Percentiles rank a stretch among this genome's conserved stretches.
Conservation (phyloP, 2,888 invertebrate species). For the Leucophenga maculata region DNA sequence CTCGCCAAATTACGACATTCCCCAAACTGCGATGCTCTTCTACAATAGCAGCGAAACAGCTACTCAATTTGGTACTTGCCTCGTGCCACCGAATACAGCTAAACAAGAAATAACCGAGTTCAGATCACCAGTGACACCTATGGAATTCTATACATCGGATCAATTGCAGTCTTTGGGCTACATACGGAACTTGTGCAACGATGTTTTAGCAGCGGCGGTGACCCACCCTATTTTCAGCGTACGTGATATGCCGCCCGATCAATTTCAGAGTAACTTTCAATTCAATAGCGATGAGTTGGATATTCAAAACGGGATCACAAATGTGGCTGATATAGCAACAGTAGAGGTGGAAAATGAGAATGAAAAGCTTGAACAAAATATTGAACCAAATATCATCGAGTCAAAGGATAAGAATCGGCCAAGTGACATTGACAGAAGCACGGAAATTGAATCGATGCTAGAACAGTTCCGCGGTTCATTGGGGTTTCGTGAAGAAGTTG, state of each 20-base stretch:
- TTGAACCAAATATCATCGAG: neutral
- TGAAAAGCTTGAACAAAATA: neutral
- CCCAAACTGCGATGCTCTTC: neutral
- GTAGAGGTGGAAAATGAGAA: neutral
- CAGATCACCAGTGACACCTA: no score
- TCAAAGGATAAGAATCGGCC: no score
- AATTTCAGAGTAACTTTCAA: neutral
- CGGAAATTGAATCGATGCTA: neutral
- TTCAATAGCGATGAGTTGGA: neutral
- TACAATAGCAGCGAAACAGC: conserved; percentile 2
- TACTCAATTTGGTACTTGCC: neutral
- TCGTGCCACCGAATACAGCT: neutral
- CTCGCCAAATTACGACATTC: neutral
- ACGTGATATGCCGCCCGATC: neutral
- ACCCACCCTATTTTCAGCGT: neutral
- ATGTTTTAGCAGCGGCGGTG: neutral
- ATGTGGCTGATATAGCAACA: neutral
- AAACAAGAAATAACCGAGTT: neutral
- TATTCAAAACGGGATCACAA: neutral
- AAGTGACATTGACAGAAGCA: no score
- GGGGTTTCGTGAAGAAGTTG: neutral
- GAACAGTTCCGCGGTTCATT: neutral
- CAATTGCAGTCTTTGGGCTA: no score
- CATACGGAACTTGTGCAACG: no score
- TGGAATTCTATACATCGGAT: no score